These are phyloP conservation scores for Pentamera pediparva DNA, from an alignment of 53 echinoderm and acorn worm species.

Conservation along the genomic window DNA sequence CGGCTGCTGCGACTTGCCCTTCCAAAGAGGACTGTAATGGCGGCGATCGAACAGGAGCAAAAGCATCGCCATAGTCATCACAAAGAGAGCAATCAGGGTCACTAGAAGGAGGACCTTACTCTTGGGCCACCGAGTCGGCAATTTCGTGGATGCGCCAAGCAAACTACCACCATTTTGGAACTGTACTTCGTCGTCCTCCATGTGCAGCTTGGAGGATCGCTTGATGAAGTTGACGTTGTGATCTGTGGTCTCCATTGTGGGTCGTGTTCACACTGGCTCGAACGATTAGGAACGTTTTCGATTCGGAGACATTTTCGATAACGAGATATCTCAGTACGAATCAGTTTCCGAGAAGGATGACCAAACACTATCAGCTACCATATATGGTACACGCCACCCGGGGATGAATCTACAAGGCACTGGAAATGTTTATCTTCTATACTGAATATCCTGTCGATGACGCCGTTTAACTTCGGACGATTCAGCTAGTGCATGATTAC, in stretches of 20 bases:
- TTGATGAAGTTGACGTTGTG: constrained; percentile 56
- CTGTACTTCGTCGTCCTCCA: constrained; percentile 51
- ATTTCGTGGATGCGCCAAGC: not conserved
- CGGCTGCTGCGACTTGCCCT: not conserved
- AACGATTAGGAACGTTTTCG: too few relatives aligned
- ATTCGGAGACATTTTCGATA: too few relatives aligned
- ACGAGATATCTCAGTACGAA: too few relatives aligned
- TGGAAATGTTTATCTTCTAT: too few relatives aligned
- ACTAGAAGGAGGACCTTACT: constrained; percentile 12
- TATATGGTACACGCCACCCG: too few relatives aligned
- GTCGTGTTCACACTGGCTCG: not conserved
- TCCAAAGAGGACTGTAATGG: not conserved
- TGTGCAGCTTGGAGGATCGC: constrained; percentile 35
- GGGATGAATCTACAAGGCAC: too few relatives aligned
- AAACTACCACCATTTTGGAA: constrained; percentile 38
- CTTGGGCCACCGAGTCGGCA: not conserved
- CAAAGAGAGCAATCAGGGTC: constrained; percentile 15
- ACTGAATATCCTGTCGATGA: too few relatives aligned
- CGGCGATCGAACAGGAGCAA: constrained; percentile 13
- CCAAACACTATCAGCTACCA: too few relatives aligned
- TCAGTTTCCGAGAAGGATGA: too few relatives aligned
- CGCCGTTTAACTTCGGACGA: too few relatives aligned
- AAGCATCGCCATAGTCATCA: constrained; percentile 9
- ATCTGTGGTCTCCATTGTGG: constrained; percentile 29
- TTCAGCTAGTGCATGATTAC: too few relatives aligned